Percentiles rank a stretch among this genome's conserved stretches.
Conservation (phyloP, 2,797 vertebrate species). For the Enteromius trimaculatus region DNA sequence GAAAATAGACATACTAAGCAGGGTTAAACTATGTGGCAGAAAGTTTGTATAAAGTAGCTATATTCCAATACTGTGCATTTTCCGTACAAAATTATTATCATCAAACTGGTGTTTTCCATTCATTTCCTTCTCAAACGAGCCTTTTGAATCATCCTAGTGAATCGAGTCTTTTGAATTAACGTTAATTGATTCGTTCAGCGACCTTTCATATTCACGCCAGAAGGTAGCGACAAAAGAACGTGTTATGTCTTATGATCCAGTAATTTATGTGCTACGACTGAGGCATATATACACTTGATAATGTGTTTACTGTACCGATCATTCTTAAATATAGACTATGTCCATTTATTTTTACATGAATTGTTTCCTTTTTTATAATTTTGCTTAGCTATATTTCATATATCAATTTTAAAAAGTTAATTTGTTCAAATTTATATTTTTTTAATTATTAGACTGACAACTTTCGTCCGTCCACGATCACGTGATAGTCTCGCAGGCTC, state of each 20-base stretch:
- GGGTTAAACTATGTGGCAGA: background rate
- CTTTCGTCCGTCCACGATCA: background rate
- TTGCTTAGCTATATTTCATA: background rate
- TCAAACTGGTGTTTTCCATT: too few species aligned
- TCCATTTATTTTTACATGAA: background rate
- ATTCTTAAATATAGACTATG: too few species aligned
- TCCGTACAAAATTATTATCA: too few species aligned
- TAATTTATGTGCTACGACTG: too few species aligned
- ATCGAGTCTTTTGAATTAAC: background rate
- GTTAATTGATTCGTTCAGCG: background rate
- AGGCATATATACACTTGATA: background rate
- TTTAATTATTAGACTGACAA: background rate
- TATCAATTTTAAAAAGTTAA: background rate
- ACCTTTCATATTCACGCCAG: background rate
- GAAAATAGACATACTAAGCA: background rate
- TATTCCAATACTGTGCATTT: too few species aligned
- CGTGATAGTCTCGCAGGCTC: background rate
- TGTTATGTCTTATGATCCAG: background rate
- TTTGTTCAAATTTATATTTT: fast-evolving
- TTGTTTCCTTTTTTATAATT: background rate
- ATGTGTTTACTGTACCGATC: too few species aligned
- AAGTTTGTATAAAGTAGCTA: background rate
- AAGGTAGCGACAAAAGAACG: background rate
- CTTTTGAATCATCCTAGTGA: background rate
- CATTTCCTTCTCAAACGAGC: too few species aligned